phyloP scores from a whole-genome alignment of 2,888 invertebrate species.

The Cheilosia pagana region DNA sequence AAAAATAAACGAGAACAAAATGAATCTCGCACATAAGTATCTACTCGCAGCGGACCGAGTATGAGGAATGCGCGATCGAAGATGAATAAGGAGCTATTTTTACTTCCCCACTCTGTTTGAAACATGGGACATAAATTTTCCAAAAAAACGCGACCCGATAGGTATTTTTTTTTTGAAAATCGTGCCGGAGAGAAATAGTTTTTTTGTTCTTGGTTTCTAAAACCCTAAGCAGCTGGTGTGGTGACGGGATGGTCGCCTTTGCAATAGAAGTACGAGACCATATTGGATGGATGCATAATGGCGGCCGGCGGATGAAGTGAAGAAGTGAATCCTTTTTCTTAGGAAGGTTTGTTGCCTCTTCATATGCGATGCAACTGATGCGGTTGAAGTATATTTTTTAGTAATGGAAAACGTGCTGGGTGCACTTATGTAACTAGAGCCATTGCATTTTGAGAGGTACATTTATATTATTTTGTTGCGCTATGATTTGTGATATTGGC shows the following conservation, averaged over 20 bases:
- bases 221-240: constrained; percentile 54
- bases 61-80: constrained; percentile 77
- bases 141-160: constrained; percentile 38
- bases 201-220: constrained; percentile 22
- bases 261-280: constrained; percentile 35
- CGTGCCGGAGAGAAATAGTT: constrained; percentile 60
- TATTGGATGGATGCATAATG: constrained; percentile 51
- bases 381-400: constrained; percentile 5
- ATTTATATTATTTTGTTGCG: constrained; percentile 7
- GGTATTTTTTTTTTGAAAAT: constrained; percentile 33
- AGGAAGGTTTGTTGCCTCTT: not conserved
- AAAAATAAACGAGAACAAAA: constrained; percentile 48
- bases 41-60: constrained; percentile 11
- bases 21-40: constrained; percentile 53
- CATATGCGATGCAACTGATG: not conserved
- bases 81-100: constrained; percentile 83
- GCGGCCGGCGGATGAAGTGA: constrained; percentile 8
- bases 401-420: constrained; percentile 30
- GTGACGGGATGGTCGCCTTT: constrained; percentile 28
- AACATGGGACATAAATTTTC: constrained; percentile 72
- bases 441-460: constrained; percentile 16
- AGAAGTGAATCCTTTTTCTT: constrained; percentile 24
- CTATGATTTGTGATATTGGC: constrained; percentile 21
- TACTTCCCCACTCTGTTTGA: constrained; percentile 77
- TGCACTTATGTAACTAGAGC: constrained; percentile 24